Percentiles rank a stretch among this genome's conserved stretches.
Conservation (phyloP, 2,888 invertebrate species). For the Dromius quadrimaculatus region DNA sequence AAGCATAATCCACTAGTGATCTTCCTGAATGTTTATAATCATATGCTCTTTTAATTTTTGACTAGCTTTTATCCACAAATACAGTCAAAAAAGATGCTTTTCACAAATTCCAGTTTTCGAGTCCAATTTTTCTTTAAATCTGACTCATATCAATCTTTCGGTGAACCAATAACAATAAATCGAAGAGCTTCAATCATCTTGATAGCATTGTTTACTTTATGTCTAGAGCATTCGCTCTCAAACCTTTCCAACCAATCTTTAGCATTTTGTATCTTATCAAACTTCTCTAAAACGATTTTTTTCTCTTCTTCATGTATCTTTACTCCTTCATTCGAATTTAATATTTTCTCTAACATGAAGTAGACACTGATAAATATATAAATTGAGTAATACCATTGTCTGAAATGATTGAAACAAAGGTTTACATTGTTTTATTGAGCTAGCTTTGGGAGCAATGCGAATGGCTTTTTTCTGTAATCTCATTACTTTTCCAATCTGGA, state of each 20-base stretch:
- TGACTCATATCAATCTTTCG: conserved; percentile 33
- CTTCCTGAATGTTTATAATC: conserved; percentile 39
- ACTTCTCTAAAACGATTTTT: conserved; percentile 25
- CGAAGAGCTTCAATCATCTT: neutral
- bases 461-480: too few relatives aligned
- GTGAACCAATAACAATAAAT: conserved; percentile 3
- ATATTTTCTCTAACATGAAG: conserved; percentile 24
- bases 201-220: neutral
- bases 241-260: conserved; percentile 20
- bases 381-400: too few relatives aligned
- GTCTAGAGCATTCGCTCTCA: conserved; percentile 25
- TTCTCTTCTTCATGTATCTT: conserved; percentile 28
- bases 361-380: too few relatives aligned
- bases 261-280: conserved; percentile 26
- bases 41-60: conserved; percentile 35
- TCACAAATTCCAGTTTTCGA: conserved; percentile 31
- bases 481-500: too few relatives aligned
- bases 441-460: too few relatives aligned
- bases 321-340: conserved; percentile 1
- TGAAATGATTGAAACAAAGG: too few relatives aligned
- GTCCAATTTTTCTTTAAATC: conserved; percentile 41
- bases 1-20: conserved; percentile 43
- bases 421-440: too few relatives aligned
- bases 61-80: conserved; percentile 41
- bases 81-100: conserved; percentile 24